Base-by-base conservation (phyloP, 23 tunicate species). In the Oikopleura albicans region DNA sequence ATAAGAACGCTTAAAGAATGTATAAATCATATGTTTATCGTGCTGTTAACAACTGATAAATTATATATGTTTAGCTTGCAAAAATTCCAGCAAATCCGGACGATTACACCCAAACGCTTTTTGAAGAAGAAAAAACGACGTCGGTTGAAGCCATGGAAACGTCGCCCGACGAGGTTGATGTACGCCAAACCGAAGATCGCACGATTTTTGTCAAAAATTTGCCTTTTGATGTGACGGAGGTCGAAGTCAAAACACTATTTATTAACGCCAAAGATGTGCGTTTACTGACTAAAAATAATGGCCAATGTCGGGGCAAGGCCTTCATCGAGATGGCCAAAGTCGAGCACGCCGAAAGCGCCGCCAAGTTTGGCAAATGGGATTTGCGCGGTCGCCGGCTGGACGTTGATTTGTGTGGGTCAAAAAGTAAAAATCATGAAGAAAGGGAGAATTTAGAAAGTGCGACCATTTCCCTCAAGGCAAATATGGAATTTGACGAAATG, bases 181-280 rank as follows among this genome's bases (percentile, higher is more conserved):
- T 71, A 12, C 79, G 79, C 79, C 35, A 16, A 16, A 12, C 79
- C 2, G 79, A 71, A 71, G 79, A 71, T 71, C 33, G 37, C 28
- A 71, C 79, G 4, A 71, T 71, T 71, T 71, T 71, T 29, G 79
- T 71, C 33, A 71, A 71, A 71, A 71, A 71, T 29, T 37, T 71
- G 33, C 79, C 79, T 12, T 71, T 71, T 29, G 79, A 31, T 71
- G 35, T 29, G 36, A 27, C 33, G 31, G 33, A 2, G 31, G 79
- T 22, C 28, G 79, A 71, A 27, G 12, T 49, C 16, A 49, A 49
- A 49, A 29, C 79, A 16, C 37, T 71, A 12, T 71, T 71, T 29
- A 71, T 71, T 2, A 16, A 71, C 37, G 79, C 79, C 33, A 71
- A 27, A 29, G 63, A 49, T 49, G 37, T 71, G 4, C 28, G 79